Percentiles rank a stretch among this genome's conserved stretches.
These are phyloP conservation scores for Osmoderma eremita DNA, from an alignment of 2,888 invertebrate genomes.

Conservation along the genomic window DNA sequence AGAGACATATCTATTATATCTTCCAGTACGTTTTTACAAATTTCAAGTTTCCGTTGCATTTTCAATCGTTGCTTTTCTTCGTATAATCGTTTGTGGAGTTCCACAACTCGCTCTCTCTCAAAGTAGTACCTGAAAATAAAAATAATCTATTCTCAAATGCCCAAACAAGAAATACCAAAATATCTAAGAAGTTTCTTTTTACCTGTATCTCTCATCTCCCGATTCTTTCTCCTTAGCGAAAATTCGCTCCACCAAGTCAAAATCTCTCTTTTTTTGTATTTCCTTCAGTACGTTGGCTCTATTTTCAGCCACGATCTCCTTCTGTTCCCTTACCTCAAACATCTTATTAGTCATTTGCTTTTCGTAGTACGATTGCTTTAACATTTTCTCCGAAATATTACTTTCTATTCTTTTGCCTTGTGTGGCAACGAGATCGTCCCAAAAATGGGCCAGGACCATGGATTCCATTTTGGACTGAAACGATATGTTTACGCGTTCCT, in stretches of 20 bases:
- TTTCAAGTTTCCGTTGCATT: conserved; percentile 64
- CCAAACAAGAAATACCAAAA: no score
- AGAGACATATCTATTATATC: conserved; percentile 69
- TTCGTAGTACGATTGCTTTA: conserved; percentile 73
- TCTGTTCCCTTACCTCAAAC: conserved; percentile 70
- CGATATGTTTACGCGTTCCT: conserved; percentile 63
- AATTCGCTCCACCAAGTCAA: conserved; percentile 61
- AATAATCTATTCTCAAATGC: no score
- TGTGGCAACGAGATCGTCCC: conserved; percentile 67
- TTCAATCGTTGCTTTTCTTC: conserved; percentile 67
- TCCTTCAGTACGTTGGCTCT: conserved; percentile 66
- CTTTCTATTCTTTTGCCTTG: conserved; percentile 67
- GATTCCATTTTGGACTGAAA: conserved; percentile 64
- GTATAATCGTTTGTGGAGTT: conserved; percentile 68
- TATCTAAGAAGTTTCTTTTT: conserved; percentile 25
- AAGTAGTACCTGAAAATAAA: conserved; percentile 54
- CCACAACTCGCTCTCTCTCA: conserved; percentile 66
- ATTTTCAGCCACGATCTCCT: conserved; percentile 67
- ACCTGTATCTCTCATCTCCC: conserved; percentile 45
- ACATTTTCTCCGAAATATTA: conserved; percentile 67
- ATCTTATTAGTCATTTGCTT: conserved; percentile 73
- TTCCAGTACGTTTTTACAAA: conserved; percentile 67
- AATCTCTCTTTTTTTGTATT: conserved; percentile 65
- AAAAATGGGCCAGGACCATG: conserved; percentile 64
- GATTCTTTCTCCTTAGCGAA: conserved; percentile 43